phyloP scores from a whole-genome alignment of 2,797 vertebrate species.

The Lepidocolaptes lacrymiger region DNA sequence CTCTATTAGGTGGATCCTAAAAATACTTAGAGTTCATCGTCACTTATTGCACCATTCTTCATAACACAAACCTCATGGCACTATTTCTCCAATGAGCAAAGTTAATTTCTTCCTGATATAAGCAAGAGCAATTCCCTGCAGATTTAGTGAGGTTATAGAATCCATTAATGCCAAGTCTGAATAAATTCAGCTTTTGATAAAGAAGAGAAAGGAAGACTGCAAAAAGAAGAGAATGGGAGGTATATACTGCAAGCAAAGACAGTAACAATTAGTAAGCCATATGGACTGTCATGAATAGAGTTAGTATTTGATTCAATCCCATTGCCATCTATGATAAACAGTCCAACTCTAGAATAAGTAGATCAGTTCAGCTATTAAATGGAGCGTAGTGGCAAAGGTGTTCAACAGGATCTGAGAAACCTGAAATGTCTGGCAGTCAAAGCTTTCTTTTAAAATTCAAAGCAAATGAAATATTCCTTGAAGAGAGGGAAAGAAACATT shows the following conservation, averaged over 20 bases:
- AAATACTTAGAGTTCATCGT: background rate
- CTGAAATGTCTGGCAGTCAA: background rate
- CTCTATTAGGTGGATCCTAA: background rate
- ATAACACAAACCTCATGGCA: background rate
- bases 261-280: background rate
- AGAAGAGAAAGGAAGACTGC: background rate
- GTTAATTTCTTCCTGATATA: background rate
- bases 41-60: background rate
- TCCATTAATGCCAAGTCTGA: background rate
- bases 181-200: background rate
- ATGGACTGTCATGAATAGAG: background rate
- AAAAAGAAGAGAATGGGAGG: background rate
- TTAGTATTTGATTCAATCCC: background rate
- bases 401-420: background rate
- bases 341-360: background rate
- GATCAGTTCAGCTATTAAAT: background rate
- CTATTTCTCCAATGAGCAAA: background rate
- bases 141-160: background rate
- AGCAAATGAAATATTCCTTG: background rate
- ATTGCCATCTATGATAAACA: background rate
- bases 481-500: background rate
- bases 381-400: background rate
- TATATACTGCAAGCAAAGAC: background rate
- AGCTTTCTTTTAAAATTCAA: background rate
- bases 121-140: background rate